Base-by-base conservation (phyloP, 30 jellyfish, hydroid and myxozoan genomes). In the Nemopilema nomurai region DNA sequence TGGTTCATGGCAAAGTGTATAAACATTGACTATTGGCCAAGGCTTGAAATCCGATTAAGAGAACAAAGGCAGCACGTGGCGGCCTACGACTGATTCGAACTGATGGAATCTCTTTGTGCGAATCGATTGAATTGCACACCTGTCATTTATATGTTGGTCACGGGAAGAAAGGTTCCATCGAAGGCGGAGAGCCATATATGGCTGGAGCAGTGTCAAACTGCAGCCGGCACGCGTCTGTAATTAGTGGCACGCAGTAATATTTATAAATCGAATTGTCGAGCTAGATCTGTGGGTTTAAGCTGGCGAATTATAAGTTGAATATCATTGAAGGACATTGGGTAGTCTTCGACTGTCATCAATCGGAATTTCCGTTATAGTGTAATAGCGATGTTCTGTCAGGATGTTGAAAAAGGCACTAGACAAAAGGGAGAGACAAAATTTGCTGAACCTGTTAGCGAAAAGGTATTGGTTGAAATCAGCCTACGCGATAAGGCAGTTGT, bases 41-140 rank as follows among this genome's bases (percentile, higher is more conserved):
- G 9, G 57, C 13, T 41, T 13, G 4, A 32, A 50, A 50, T 32
- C 85, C 33, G 85, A 30, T 74, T 74, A 74, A 21, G 66, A 17
- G 50, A 49, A 74, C 85, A 74, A 74, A 7, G 33, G 22, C 25
- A 49, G 85, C 85, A 49, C 85, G 85, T 74, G 85, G 66, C 71
- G 85, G 72, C 67, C 22, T 26, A 28, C 49, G 85, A 18, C 85
- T 49, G 20, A 67, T 21, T 32, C 24, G 22, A 26, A 67, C 72
- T 23, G 71, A 6, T 50, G 67, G 85, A 41, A 74, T 30, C 67
- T 33, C 67, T 30, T 74, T 74, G 85, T 74, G 57, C 71, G 23
- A 41, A 74, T 74, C 85, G 9, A 32, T 74, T 74, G 71, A 28
- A 53, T 32, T 28, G 31, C 18, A 50, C 85, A 74, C 85, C 85